Base-by-base conservation (phyloP, 2,888 invertebrate species). In the Brachyptera risi region DNA sequence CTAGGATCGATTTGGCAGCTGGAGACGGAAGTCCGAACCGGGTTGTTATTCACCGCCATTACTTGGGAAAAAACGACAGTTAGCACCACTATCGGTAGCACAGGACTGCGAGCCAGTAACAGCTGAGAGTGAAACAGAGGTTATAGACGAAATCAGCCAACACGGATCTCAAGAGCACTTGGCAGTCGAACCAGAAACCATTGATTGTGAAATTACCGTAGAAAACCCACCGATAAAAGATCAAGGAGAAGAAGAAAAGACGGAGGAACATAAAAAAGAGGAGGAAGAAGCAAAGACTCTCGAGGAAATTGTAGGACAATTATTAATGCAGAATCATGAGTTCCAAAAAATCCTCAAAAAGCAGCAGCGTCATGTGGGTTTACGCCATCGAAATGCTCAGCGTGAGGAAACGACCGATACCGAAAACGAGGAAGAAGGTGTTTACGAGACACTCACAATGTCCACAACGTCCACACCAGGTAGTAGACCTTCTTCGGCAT, bases 241-340 rank as follows among this genome's bases (percentile, higher is more conserved):
- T 38, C 15, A 2, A 38, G n/a, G n/a, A n/a, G n/a, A n/a, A n/a
- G n/a, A n/a, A n/a, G n/a, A n/a, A n/a, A n/a, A n/a, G n/a, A n/a
- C n/a, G n/a, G n/a, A 80, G 31, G 79, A 79, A 67, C 79, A 76
- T 70, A 79, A 76, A 27, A 67, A 58, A 44, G 49, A 64, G 37
- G 66, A 61, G n/a, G 68, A 67, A 63, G 71, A 68, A 65, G 80
- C 80, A 70, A 85, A 81, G 71, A 86, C 82, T 54, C 78, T 86
- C 68, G 87, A 89, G 74, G 81, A 90, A 74, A 86, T 93, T 51
- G 90, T 93, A 56, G 86, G 90, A 0, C 91, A 91, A 71, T 77
- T 92, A 13, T 75, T 93, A 3, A 85, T 91, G 83, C 88, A 91
- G 71, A 91, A 88, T 70, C 82, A 87, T 68, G 91, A 91, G 65